Percentiles rank a stretch among this genome's conserved stretches.
These are phyloP conservation scores for Ophion slaviceki DNA, from an alignment of 2,888 invertebrate genomes.

Conservation along the genomic window DNA sequence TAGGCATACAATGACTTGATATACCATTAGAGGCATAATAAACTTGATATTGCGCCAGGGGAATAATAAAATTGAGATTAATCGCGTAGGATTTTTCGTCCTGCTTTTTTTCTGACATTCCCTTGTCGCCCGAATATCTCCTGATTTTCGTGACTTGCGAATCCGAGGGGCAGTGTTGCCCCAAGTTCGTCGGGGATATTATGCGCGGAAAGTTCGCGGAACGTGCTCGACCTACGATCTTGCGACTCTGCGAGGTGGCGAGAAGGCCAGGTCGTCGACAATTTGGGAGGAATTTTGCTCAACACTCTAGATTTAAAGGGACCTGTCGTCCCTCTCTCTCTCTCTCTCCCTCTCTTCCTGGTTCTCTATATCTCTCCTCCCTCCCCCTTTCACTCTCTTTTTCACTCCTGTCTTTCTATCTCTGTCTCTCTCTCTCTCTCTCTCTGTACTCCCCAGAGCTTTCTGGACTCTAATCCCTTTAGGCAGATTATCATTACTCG, in stretches of 20 bases:
- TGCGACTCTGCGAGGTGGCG: slow-evolving; percentile 37
- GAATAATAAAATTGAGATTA: not conserved
- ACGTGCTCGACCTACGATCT: slow-evolving; percentile 56
- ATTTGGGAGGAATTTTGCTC: slow-evolving; percentile 9
- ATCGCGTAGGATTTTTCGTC: not conserved
- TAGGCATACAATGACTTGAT: not conserved
- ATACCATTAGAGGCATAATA: not conserved
- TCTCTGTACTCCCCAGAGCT: slow-evolving; percentile 35
- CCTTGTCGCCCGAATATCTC: not conserved
- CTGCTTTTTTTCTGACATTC: not conserved
- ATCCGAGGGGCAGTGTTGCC: not conserved
- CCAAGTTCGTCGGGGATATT: slow-evolving; percentile 14
- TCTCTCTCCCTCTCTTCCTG: slow-evolving; percentile 28
- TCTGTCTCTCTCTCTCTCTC: slow-evolving; percentile 27
- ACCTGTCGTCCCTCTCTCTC: slow-evolving; percentile 6
- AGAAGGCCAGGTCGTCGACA: not conserved
- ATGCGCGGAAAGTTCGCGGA: slow-evolving; percentile 35
- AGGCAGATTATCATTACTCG: slow-evolving; percentile 74
- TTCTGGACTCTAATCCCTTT: slow-evolving; percentile 72
- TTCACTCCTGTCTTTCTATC: slow-evolving; percentile 14
- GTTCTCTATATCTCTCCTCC: slow-evolving; percentile 16
- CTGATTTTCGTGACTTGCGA: slow-evolving; percentile 13
- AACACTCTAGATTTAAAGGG: slow-evolving; percentile 28
- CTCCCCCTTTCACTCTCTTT: slow-evolving; percentile 23
- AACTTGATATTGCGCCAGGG: not conserved